Evolutionary conservation across 1,140 invertebrate genomes (phyloP).

Genomic region (Anadara kagoshimensis): DNA sequence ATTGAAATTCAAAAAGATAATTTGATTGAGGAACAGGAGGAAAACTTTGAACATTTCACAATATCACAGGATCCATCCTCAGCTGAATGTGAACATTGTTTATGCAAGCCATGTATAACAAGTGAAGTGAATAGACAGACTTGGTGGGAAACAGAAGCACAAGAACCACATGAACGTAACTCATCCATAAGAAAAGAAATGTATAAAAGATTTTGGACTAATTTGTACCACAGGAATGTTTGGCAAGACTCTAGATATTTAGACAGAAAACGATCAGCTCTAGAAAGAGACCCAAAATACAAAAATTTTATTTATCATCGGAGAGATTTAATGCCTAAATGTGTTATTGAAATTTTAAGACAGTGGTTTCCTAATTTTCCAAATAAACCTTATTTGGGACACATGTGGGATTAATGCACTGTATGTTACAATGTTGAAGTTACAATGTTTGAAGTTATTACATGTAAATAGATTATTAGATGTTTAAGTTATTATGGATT

Average conservation of each 20-base stretch:
- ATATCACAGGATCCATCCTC: constrained; percentile 8
- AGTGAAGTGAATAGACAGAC: constrained; percentile 9
- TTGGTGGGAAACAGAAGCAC: constrained; percentile 1
- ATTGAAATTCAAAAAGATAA: not conserved
- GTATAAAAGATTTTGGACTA: constrained; percentile 1
- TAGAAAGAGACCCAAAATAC: not conserved
- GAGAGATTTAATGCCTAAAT: constrained; percentile 22
- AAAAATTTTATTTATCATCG: not conserved
- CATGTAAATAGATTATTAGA: too few species aligned
- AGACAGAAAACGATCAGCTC: not conserved
- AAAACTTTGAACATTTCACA: not conserved
- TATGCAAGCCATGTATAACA: constrained; percentile 20
- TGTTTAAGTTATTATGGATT: too few species aligned
- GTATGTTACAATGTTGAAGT: too few species aligned
- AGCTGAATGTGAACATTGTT: constrained; percentile 22
- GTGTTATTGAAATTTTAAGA: constrained; percentile 17
- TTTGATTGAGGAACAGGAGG: not conserved
- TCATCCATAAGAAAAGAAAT: constrained; percentile 3
- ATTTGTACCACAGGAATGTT: not conserved
- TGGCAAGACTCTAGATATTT: not conserved
- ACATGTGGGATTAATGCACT: constrained; percentile 6
- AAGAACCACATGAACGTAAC: not conserved
- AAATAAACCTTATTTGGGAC: constrained; percentile 14
- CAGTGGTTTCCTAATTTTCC: constrained; percentile 12
- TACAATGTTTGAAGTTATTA: too few species aligned